Percentiles rank a stretch among this genome's conserved stretches.
phyloP scores from a whole-genome alignment of 2,888 invertebrate genomes.

The Galerucella pusilla region DNA sequence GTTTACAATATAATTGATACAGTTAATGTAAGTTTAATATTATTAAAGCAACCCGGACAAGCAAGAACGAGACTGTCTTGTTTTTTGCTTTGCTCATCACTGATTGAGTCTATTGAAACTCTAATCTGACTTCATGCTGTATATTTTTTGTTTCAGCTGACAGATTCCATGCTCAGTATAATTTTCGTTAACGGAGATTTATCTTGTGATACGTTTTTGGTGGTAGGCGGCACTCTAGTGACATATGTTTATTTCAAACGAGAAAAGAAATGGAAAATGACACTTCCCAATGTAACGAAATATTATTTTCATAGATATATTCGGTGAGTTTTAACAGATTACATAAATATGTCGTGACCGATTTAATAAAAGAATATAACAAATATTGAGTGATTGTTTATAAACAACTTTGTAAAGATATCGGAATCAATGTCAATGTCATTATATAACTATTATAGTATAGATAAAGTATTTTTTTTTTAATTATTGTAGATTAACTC shows the following conservation, averaged over 20 bases:
- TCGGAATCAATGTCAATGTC: too few relatives aligned
- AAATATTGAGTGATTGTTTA: too few relatives aligned
- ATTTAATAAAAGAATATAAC: too few relatives aligned
- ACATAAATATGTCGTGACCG: neutral
- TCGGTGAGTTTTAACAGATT: constrained; percentile 20
- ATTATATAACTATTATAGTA: too few relatives aligned
- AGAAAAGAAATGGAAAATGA: constrained; percentile 33
- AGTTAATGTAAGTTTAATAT: constrained; percentile 32
- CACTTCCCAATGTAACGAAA: constrained; percentile 1
- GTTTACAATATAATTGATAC: constrained; percentile 42
- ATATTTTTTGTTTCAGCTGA: constrained; percentile 21
- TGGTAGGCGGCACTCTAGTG: constrained; percentile 71
- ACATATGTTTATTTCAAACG: constrained; percentile 64
- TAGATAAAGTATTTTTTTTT: too few relatives aligned
- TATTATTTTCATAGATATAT: constrained; percentile 34
- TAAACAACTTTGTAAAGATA: too few relatives aligned
- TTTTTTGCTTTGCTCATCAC: too few relatives aligned
- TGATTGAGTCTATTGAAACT: too few relatives aligned
- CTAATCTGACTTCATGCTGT: too few relatives aligned
- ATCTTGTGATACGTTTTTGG: constrained; percentile 73
- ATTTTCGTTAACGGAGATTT: constrained; percentile 23
- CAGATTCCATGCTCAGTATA: constrained; percentile 24
- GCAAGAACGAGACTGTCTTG: too few relatives aligned
- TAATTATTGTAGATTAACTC: constrained; percentile 63
- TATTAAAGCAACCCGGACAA: too few relatives aligned